phyloP scores from a whole-genome alignment of 2,797 vertebrate species.

The Neopelma chrysocephalum region DNA sequence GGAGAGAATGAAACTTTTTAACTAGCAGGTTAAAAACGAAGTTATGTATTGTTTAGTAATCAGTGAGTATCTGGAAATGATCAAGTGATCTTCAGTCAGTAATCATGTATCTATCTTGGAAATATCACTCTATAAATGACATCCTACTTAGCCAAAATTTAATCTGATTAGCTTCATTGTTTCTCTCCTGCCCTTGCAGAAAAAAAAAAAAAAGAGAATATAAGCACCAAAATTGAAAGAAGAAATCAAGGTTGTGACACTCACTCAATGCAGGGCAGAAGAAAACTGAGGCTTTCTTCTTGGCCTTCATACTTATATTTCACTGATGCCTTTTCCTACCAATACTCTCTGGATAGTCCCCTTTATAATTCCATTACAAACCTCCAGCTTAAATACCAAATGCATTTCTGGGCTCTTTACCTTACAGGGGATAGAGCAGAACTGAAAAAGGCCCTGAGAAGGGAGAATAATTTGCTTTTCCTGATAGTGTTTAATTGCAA shows the following conservation, averaged over 20 bases:
- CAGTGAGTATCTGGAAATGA: neutral
- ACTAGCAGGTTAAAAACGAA: neutral
- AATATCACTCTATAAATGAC: neutral
- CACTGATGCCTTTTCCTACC: neutral
- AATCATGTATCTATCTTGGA: neutral
- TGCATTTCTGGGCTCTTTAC: neutral
- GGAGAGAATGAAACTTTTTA: neutral
- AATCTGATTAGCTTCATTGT: neutral
- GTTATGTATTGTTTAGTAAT: neutral
- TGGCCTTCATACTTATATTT: neutral
- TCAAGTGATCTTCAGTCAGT: neutral
- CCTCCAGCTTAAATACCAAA: neutral
- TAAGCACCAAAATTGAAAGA: neutral
- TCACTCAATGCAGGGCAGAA: neutral
- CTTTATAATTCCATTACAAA: neutral
- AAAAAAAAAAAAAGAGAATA: neutral
- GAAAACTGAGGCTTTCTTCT: neutral
- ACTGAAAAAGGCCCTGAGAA: neutral
- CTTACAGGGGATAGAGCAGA: neutral
- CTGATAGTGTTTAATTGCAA: neutral
- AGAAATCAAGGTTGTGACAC: neutral
- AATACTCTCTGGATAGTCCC: neutral
- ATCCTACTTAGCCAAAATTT: neutral
- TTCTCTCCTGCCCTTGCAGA: neutral
- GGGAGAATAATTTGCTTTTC: neutral